Conservation (phyloP, 2,797 vertebrate species). For the Epinephelus coioides region DNA sequence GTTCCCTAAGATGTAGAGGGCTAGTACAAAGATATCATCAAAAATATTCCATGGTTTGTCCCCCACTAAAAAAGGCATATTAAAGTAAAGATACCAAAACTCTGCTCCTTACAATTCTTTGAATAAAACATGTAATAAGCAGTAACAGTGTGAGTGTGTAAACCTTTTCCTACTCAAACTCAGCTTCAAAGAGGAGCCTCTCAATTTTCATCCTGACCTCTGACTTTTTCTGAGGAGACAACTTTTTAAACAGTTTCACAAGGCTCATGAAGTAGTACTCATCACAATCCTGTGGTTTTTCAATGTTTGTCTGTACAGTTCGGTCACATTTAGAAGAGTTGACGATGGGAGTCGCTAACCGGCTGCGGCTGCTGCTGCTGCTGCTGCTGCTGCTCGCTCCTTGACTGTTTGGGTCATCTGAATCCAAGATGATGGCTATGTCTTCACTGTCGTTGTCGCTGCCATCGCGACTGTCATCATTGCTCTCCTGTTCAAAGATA, state of each 20-base stretch:
- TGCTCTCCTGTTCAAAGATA: slow-evolving; percentile 14
- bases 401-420: not conserved
- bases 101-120: not conserved
- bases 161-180: slow-evolving; percentile 41
- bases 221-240: slow-evolving; percentile 51
- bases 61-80: not conserved
- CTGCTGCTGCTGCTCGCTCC: slow-evolving; percentile 4
- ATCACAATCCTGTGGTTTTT: slow-evolving; percentile 60
- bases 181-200: slow-evolving; percentile 54
- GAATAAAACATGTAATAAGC: not conserved
- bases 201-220: slow-evolving; percentile 59
- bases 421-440: not conserved
- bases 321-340: slow-evolving; percentile 19
- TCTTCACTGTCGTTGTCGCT: not conserved
- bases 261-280: slow-evolving; percentile 67
- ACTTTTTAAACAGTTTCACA: slow-evolving; percentile 54
- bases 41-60: not conserved
- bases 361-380: not conserved
- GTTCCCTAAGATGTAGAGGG: not conserved
- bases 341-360: too few relatives aligned
- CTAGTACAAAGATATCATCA: not conserved
- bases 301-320: slow-evolving; percentile 41
- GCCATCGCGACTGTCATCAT: not conserved
- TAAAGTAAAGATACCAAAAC: not conserved
- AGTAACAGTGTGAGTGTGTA: not conserved